A percentile compares a stretch with the other conserved stretches of the same genome.
Evolutionary conservation across 1,140 invertebrate species (phyloP).

Genomic region (Scaptodrosophila lebanonensis): DNA sequence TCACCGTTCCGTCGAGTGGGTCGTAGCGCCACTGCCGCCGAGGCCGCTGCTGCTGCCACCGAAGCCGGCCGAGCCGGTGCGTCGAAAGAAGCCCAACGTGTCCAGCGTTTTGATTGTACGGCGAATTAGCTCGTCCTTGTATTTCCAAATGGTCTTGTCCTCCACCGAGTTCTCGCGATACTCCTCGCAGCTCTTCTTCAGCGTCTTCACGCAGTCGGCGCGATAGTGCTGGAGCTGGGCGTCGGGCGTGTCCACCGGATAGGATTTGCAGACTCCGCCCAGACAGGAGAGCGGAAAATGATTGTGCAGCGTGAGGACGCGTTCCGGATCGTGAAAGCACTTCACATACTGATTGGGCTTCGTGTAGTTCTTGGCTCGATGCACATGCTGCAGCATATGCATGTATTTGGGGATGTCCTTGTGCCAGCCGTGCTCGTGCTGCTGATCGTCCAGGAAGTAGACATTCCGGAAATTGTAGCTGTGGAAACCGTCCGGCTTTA

Average conservation of each 20-base stretch:
- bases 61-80: slow-evolving; percentile 36
- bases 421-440: slow-evolving; percentile 89
- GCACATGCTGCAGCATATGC: slow-evolving; percentile 96
- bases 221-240: slow-evolving; percentile 96
- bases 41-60: slow-evolving; percentile 44
- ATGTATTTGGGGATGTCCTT: slow-evolving; percentile 91
- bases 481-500: slow-evolving; percentile 84
- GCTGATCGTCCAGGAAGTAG: slow-evolving; percentile 95
- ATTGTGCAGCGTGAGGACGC: slow-evolving; percentile 93
- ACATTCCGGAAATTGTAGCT: slow-evolving; percentile 96
- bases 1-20: slow-evolving; percentile 74
- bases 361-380: slow-evolving; percentile 92
- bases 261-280: slow-evolving; percentile 90
- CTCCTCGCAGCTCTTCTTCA: slow-evolving; percentile 91
- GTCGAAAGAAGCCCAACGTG: slow-evolving; percentile 84
- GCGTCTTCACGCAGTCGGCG: slow-evolving; percentile 92
- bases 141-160: slow-evolving; percentile 93
- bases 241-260: slow-evolving; percentile 87
- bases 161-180: slow-evolving; percentile 89
- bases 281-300: slow-evolving; percentile 94
- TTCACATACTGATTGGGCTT: slow-evolving; percentile 96
- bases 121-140: slow-evolving; percentile 85
- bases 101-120: slow-evolving; percentile 84
- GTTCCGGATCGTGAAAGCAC: slow-evolving; percentile 94
- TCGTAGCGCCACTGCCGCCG: slow-evolving; percentile 51